Evolutionary conservation across 2,113 vertebrate genomes (phyloP).

Genomic region (Pteropus alecto): DNA sequence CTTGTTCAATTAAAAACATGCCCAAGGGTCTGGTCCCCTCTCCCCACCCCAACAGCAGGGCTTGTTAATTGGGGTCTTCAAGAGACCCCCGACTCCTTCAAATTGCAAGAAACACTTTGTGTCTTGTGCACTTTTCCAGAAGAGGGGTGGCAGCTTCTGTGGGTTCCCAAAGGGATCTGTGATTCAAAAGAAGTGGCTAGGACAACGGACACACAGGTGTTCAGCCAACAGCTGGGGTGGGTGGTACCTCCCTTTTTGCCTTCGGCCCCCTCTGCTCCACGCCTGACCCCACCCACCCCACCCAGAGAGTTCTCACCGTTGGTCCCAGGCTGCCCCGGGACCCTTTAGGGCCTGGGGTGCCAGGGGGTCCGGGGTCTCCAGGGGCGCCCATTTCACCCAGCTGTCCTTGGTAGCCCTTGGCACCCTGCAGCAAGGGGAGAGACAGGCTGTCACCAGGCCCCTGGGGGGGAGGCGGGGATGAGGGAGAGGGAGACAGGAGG

Average conservation of each 20-base stretch:
- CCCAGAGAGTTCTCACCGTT: slow-evolving; percentile 87
- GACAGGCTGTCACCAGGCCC: background rate
- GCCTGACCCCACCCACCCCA: background rate
- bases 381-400: slow-evolving; percentile 93
- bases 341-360: slow-evolving; percentile 94
- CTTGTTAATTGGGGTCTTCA: background rate
- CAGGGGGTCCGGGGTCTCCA: slow-evolving; percentile 89
- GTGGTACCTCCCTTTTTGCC: background rate
- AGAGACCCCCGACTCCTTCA: background rate
- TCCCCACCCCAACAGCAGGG: too few species aligned
- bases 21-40: background rate
- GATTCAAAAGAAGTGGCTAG: background rate
- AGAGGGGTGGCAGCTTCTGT: background rate
- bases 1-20: background rate
- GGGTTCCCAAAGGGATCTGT: background rate
- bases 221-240: rapidly evolving
- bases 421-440: slow-evolving; percentile 85
- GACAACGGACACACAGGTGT: rapidly evolving
- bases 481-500: rapidly evolving
- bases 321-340: slow-evolving; percentile 96
- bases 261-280: rapidly evolving
- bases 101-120: background rate
- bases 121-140: background rate
- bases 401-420: slow-evolving; percentile 94
- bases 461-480: background rate